These are phyloP conservation scores for Hydraecia micacea DNA, from an alignment of 2,888 invertebrate genomes.

Conservation along the genomic window DNA sequence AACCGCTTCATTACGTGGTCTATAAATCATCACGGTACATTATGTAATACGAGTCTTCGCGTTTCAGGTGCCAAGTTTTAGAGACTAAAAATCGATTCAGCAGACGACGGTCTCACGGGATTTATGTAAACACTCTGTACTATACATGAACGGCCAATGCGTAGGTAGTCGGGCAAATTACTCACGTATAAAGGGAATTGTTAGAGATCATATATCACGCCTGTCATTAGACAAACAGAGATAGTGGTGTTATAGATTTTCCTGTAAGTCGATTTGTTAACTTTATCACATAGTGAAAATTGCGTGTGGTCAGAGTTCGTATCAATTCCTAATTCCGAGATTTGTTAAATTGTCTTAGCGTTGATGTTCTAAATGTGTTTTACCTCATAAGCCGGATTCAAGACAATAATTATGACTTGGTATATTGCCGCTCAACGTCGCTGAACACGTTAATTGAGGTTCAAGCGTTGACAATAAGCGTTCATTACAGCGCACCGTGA, in stretches of 20 bases:
- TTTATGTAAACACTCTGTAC: conserved; percentile 43
- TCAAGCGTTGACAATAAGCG: conserved; percentile 37
- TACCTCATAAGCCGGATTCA: conserved; percentile 22
- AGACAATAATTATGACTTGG: conserved; percentile 22
- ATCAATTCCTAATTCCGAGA: background rate
- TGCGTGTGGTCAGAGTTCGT: background rate
- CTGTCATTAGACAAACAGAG: conserved; percentile 45
- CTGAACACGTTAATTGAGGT: conserved; percentile 45
- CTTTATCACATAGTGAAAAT: conserved; percentile 18
- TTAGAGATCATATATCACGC: conserved; percentile 37
- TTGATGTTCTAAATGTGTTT: conserved; percentile 17
- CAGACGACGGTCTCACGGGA: conserved; percentile 24
- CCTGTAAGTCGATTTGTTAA: conserved; percentile 34
- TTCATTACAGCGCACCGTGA: conserved; percentile 33
- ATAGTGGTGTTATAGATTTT: conserved; percentile 38
- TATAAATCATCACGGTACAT: conserved; percentile 56
- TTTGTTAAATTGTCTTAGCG: background rate
- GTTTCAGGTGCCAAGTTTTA: conserved; percentile 51
- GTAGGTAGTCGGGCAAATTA: conserved; percentile 44
- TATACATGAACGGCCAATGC: conserved; percentile 26
- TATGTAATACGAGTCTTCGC: conserved; percentile 34
- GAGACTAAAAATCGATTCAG: conserved; percentile 52
- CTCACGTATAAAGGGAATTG: conserved; percentile 21
- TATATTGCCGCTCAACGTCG: conserved; percentile 23
- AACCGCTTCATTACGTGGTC: conserved; percentile 53